Base-by-base conservation (phyloP, 2,797 vertebrate species). In the Gymnothorax reevesii region DNA sequence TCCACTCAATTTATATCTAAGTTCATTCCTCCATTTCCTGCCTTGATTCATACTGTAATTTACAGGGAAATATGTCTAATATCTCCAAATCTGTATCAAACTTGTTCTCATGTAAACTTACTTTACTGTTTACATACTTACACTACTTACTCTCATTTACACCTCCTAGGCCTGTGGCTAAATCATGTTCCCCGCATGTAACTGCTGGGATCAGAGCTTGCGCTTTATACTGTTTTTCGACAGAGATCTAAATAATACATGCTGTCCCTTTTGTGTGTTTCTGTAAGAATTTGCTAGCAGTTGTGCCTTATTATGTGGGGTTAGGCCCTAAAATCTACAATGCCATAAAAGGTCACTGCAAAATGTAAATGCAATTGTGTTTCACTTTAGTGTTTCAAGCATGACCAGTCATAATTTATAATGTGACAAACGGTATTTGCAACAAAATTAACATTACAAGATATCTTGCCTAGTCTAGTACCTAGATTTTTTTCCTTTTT, bases 321-420 rank as follows among this genome's bases (percentile, higher is more conserved):
- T 17, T 62, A 3, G 60, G 60, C 60, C 15, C 60, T 62, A 62
- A 17, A n/a, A 9, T 8, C 33, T 42, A 42, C 33, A 42, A 42
- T 66, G 20, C 64, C 64, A 66, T 22, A 69, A 69, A 22, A 69
- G 64, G 64, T 25, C 60, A 64, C 5, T 64, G 22, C 22, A 15
- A 5, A 20, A 64, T n/a, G n/a, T n/a, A 25, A n/a, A 2, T 25
- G 25, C 27, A 1, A 13, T 10, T 10, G 25, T 71, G 49, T 83
- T 85, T 71, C 57, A 83, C 85, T 82, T 60, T 27, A 87, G 73
- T 79, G 73, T 27, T 71, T 33, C 87, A 87, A 85, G 77, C 25
- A 55, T 33, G 77, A 87, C 87, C 85, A 87, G 49, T 82, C 52
- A 82, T 82, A 87, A 84, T 82, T 85, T 82, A 54, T 75, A 85